A percentile compares a stretch with the other conserved stretches of the same genome.
Evolutionary conservation across 2,888 invertebrate genomes (phyloP).

Genomic region (Fragum fragum): DNA sequence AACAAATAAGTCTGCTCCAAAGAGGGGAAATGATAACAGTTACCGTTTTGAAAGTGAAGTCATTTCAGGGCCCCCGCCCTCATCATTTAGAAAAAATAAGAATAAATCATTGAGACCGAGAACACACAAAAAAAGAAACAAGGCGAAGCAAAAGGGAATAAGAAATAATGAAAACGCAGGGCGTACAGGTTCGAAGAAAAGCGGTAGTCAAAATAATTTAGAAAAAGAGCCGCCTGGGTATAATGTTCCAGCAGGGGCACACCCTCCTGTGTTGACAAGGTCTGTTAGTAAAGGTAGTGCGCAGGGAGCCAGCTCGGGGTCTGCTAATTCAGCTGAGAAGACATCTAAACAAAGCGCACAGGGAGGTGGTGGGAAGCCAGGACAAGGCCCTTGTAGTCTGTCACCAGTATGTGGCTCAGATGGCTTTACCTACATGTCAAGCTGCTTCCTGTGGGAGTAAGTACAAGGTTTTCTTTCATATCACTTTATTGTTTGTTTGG

Average conservation of each 20-base stretch:
- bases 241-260: background rate
- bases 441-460: slow-evolving; percentile 65
- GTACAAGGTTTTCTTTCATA: slow-evolving; percentile 28
- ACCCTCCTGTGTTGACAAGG: slow-evolving; percentile 16
- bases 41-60: background rate
- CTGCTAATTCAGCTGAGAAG: background rate
- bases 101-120: background rate
- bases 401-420: slow-evolving; percentile 68
- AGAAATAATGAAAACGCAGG: background rate
- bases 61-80: slow-evolving; percentile 4
- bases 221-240: background rate
- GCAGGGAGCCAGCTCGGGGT: background rate
- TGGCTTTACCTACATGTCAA: slow-evolving; percentile 63
- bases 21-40: background rate
- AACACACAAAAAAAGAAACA: background rate
- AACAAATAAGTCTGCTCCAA: no score
- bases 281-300: background rate
- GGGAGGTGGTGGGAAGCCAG: slow-evolving; percentile 1
- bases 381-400: slow-evolving; percentile 45
- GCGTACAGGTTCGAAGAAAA: background rate
- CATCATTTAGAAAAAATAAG: slow-evolving; percentile 13
- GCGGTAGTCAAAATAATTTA: background rate
- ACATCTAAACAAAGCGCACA: background rate
- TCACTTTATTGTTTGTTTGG: no score
- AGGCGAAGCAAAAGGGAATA: background rate